Percentiles rank a stretch among this genome's conserved stretches.
Conservation (phyloP, 2,113 vertebrate genomes). For the Rhinogobius similis region DNA sequence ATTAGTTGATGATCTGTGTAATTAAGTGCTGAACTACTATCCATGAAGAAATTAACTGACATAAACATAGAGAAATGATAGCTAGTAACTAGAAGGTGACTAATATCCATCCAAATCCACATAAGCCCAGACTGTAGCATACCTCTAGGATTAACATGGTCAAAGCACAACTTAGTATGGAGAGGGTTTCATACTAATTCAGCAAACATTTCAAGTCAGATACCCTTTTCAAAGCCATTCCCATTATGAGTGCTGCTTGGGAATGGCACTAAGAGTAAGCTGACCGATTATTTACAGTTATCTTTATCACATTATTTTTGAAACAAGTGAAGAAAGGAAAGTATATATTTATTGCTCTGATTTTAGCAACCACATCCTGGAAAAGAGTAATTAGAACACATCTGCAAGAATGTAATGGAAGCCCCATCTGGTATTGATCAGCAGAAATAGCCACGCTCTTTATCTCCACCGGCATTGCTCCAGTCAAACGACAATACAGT, state of each 20-base stretch:
- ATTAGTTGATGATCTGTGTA: not conserved
- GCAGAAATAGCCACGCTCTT: not conserved
- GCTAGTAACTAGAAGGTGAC: not conserved
- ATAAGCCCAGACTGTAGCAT: too few species aligned
- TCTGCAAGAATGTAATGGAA: not conserved
- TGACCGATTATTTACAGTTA: too few species aligned
- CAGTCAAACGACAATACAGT: slow-evolving; percentile 9
- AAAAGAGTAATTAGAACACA: not conserved
- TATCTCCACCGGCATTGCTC: not conserved
- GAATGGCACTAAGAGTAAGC: too few species aligned
- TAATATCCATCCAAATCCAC: not conserved
- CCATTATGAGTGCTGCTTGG: too few species aligned
- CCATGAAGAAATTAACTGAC: not conserved
- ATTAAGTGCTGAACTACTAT: not conserved
- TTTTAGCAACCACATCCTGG: not conserved
- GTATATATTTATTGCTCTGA: not conserved
- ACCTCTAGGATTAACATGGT: too few species aligned
- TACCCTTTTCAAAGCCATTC: too few species aligned
- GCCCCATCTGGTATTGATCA: not conserved
- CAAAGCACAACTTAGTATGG: too few species aligned
- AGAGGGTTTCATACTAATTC: too few species aligned
- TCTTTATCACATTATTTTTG: too few species aligned
- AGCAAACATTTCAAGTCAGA: too few species aligned
- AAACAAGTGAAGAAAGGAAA: not conserved
- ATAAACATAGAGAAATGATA: not conserved